Evolutionary conservation across 2,797 vertebrate genomes (phyloP), one percentile per base, ranked within the genome.

Genomic region (Gymnoscopelus braueri): DNA sequence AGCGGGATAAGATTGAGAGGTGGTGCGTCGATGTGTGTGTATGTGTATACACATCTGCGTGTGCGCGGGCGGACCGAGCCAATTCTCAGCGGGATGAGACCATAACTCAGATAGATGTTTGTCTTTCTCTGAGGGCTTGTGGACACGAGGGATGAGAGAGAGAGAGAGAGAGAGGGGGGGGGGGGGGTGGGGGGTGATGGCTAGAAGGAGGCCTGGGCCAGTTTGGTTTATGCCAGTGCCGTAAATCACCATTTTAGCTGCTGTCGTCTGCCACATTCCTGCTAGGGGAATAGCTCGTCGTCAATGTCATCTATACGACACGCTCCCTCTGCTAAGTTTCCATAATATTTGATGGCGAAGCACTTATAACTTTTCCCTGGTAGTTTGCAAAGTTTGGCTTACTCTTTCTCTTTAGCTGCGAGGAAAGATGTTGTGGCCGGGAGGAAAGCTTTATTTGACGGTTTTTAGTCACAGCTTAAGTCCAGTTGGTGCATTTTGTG

Each of bases 31-130:
- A 58, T 67, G 55, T 39, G 60, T 15, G 54, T 56, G 63, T 67
- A 55, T 78, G 3, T 71, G 51, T 59, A 9, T 47, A 56, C 19
- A 35, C 39, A n/a, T 15, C 26, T 80, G 60, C 35, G 83, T 57
- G 79, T 70, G 58, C 75, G 62, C 60, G 65, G 65, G 71, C 26
- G 56, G 78, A 57, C 72, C 60, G 32, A 58, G 60, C 71, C 50
- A 71, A 84, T 67, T 72, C 77, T 75, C 77, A 13, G 39, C 51
- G 76, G 86, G 85, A 76, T 68, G 75, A 81, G 87, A 84, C 84
- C 73, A 78, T 90, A 88, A 91, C 82, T 89, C 79, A 87, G 85
- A 90, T 83, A 63, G 79, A 91, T 91, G 84, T 87, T 90, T 82
- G 86, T 80, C 84, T 86, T 82, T 73, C 88, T 86, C 81, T 0